These are phyloP conservation scores for Ephydatia muelleri DNA, from an alignment of 37 sponge, comb jelly and placozoan species.

Conservation along the genomic window DNA sequence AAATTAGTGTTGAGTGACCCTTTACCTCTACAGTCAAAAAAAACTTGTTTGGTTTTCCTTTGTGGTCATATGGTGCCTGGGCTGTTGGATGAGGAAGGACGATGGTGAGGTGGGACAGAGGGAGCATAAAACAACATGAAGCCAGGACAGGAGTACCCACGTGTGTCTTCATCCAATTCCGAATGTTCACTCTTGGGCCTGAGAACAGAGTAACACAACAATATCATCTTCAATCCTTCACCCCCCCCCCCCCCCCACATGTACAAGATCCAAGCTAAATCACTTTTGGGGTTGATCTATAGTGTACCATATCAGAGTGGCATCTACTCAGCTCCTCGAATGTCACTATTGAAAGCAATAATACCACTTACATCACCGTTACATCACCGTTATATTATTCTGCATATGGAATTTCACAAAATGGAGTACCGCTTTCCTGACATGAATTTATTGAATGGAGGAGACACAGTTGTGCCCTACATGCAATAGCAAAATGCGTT, in stretches of 20 bases:
- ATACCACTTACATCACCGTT: too few relatives aligned
- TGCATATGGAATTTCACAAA: too few relatives aligned
- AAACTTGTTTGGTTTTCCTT: constrained; percentile 88
- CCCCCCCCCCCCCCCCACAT: not conserved
- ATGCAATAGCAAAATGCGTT: too few relatives aligned
- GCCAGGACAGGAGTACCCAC: constrained; percentile 11
- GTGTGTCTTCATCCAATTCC: constrained; percentile 77
- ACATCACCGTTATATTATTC: too few relatives aligned
- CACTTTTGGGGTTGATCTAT: too few relatives aligned
- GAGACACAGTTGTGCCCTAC: too few relatives aligned
- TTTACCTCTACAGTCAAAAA: constrained; percentile 93
- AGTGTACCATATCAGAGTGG: too few relatives aligned
- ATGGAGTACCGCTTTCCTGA: too few relatives aligned
- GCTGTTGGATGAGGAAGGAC: constrained; percentile 4
- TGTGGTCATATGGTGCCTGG: constrained; percentile 94
- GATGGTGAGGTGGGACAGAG: not conserved
- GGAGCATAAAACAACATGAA: not conserved
- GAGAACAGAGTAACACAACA: not conserved
- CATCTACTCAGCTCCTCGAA: too few relatives aligned
- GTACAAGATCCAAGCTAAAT: too few relatives aligned
- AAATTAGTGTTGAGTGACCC: not conserved
- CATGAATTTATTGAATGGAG: too few relatives aligned
- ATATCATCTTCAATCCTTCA: not conserved
- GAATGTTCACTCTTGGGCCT: constrained; percentile 98
- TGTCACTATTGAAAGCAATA: too few relatives aligned